phyloP scores from a whole-genome alignment of 2,113 vertebrate species.

The Cheilinus undulatus region DNA sequence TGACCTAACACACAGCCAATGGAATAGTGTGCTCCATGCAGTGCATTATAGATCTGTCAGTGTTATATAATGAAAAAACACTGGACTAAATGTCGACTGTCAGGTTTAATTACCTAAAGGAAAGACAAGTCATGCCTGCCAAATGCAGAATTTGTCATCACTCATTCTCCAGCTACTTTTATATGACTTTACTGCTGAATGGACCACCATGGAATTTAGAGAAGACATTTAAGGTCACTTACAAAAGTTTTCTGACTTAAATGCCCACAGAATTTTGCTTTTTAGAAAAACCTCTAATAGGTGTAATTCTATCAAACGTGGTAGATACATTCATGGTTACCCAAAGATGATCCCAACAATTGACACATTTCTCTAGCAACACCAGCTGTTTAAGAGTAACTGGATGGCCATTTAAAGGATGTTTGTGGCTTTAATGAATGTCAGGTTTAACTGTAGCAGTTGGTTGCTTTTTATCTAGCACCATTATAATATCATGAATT shows the following conservation, averaged over 20 bases:
- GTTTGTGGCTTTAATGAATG: too few relatives aligned
- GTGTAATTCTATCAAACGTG: background rate
- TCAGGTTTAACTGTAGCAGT: too few relatives aligned
- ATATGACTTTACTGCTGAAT: background rate
- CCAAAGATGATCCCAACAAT: background rate
- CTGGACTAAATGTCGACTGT: conserved; percentile 34
- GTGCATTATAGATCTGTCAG: conserved; percentile 40
- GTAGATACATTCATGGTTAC: background rate
- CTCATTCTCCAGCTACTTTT: background rate
- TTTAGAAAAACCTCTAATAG: background rate
- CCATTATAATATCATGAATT: too few relatives aligned
- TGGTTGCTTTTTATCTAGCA: too few relatives aligned
- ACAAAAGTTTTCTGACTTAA: background rate
- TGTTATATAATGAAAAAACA: conserved; percentile 53
- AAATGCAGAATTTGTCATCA: background rate
- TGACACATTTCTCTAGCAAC: background rate
- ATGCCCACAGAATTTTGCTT: background rate
- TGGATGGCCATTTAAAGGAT: too few relatives aligned
- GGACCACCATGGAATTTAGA: background rate
- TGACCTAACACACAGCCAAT: conserved; percentile 30
- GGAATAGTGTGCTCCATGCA: conserved; percentile 6
- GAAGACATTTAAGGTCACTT: background rate
- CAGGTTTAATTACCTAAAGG: conserved; percentile 26
- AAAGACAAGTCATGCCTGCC: conserved; percentile 1
- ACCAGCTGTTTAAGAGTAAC: background rate